Conservation (phyloP, 2,797 vertebrate species). For the Telmatherina bonti region DNA sequence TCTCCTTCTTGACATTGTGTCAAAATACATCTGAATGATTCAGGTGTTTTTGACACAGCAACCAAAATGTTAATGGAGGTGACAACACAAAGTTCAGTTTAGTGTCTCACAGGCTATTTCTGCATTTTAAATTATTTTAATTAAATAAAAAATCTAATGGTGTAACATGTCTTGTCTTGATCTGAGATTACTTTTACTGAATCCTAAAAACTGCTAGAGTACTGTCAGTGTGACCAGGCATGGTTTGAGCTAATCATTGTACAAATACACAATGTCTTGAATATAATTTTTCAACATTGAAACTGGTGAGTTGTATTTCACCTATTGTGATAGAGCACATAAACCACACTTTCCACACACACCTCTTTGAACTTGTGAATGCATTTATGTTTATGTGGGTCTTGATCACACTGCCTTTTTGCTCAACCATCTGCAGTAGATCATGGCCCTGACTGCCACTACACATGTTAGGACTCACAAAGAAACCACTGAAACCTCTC, state of each 20-base stretch:
- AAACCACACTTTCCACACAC: slow-evolving; percentile 30
- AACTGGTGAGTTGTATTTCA: slow-evolving; percentile 50
- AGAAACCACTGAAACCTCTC: slow-evolving; percentile 61
- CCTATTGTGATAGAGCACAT: slow-evolving; percentile 26
- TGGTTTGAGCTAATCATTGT: slow-evolving; percentile 40
- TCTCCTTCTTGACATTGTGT: no score
- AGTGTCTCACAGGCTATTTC: no score
- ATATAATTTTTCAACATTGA: slow-evolving; percentile 32
- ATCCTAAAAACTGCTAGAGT: background rate
- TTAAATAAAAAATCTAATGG: background rate
- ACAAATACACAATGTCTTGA: slow-evolving; percentile 46
- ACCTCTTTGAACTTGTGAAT: slow-evolving; percentile 75
- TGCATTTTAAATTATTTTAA: background rate
- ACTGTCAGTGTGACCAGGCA: slow-evolving; percentile 35
- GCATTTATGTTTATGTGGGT: slow-evolving; percentile 71
- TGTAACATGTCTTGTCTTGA: background rate
- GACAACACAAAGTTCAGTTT: no score
- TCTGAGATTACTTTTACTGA: background rate
- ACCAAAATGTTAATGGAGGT: no score
- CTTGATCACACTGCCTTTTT: slow-evolving; percentile 77
- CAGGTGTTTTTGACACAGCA: no score
- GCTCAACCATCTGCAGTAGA: slow-evolving; percentile 88
- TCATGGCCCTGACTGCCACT: slow-evolving; percentile 83
- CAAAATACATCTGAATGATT: no score
- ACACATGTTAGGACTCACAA: slow-evolving; percentile 90